Conservation (phyloP, 2,888 invertebrate species). For the Cerastis leucographa region DNA sequence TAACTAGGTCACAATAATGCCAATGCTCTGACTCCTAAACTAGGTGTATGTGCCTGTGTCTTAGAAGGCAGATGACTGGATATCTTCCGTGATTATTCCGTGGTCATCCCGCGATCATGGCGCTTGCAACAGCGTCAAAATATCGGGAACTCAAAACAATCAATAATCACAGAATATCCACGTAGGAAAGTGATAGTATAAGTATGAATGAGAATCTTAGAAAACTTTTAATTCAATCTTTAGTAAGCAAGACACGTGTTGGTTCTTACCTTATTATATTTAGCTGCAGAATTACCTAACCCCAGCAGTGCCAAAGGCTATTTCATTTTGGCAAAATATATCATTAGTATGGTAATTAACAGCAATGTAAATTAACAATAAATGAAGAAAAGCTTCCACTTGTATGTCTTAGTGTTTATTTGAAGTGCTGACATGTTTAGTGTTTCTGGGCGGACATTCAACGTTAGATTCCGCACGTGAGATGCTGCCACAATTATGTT, state of each 20-base stretch:
- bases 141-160: too few species aligned
- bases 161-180: too few species aligned
- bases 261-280: background rate
- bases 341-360: background rate
- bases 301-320: background rate
- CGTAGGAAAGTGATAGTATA: background rate
- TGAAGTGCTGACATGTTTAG: conserved; percentile 16
- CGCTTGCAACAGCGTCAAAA: too few species aligned
- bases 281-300: background rate
- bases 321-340: background rate
- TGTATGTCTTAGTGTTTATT: conserved; percentile 1
- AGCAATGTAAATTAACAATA: background rate
- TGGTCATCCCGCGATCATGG: too few species aligned
- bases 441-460: background rate
- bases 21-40: too few species aligned
- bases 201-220: background rate
- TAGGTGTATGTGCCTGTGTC: too few species aligned
- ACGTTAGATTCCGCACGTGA: background rate
- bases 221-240: background rate
- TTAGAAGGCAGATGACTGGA: too few species aligned
- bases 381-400: background rate
- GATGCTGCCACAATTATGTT: background rate
- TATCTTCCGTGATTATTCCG: too few species aligned
- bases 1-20: too few species aligned
- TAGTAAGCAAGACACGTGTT: background rate